Conservation (phyloP, 2,113 vertebrate genomes). For the Scartelaos histophorus region DNA sequence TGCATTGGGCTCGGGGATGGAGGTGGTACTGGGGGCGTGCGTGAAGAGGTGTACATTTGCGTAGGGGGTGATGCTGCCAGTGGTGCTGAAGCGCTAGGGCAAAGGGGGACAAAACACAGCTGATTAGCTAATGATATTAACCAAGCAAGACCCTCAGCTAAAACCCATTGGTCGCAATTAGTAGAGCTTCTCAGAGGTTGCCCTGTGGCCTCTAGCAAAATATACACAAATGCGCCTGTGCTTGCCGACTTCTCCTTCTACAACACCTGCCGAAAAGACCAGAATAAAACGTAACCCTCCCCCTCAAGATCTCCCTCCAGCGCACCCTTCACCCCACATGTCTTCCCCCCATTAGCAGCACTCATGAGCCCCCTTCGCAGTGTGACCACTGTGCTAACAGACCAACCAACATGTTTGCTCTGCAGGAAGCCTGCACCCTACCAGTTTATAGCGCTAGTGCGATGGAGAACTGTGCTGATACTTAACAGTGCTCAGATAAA, state of each 20-base stretch:
- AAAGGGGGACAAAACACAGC: slow-evolving; percentile 74
- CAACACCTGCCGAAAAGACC: slow-evolving; percentile 43
- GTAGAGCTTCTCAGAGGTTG: slow-evolving; percentile 66
- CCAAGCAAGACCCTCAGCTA: slow-evolving; percentile 68
- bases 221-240: slow-evolving; percentile 6
- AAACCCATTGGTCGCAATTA: slow-evolving; percentile 82
- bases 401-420: slow-evolving; percentile 71
- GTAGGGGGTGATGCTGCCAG: slow-evolving; percentile 69
- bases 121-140: slow-evolving; percentile 83
- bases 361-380: slow-evolving; percentile 62
- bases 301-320: slow-evolving; percentile 32
- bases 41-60: slow-evolving; percentile 2
- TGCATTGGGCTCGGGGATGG: slow-evolving; percentile 78
- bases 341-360: slow-evolving; percentile 53
- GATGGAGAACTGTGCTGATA: slow-evolving; percentile 49
- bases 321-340: slow-evolving; percentile 34
- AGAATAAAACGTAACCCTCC: slow-evolving; percentile 25
- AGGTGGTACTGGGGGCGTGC: slow-evolving; percentile 37
- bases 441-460: slow-evolving; percentile 17
- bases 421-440: slow-evolving; percentile 51
- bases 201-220: slow-evolving; percentile 55
- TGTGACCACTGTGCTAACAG: slow-evolving; percentile 71
- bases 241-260: slow-evolving; percentile 14
- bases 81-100: slow-evolving; percentile 75
- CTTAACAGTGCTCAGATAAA: slow-evolving; percentile 35